Evolutionary conservation across 2,797 vertebrate species (phyloP).

Genomic region (Protonibea diacanthus): DNA sequence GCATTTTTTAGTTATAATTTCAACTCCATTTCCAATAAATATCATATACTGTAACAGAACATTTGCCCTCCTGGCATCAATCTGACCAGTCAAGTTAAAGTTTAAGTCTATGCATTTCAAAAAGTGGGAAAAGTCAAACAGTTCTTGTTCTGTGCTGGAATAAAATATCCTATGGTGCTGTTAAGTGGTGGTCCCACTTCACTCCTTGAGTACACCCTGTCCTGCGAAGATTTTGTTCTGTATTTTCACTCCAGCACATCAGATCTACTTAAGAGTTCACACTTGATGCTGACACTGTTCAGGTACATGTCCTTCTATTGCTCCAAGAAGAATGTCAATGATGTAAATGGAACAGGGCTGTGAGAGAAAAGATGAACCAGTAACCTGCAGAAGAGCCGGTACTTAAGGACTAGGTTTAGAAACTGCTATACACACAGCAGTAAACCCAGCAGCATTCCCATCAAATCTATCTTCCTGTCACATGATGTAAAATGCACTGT

Average conservation of each 20-base stretch:
- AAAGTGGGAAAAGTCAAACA: constrained; percentile 15
- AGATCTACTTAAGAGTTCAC: constrained; percentile 39
- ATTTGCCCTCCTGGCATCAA: not conserved
- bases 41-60: not conserved
- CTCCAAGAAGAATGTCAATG: constrained; percentile 4
- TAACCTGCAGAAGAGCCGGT: constrained; percentile 3
- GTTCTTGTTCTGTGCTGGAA: constrained; percentile 16
- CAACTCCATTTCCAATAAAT: constrained; percentile 1
- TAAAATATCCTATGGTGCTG: constrained; percentile 24
- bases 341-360: constrained; percentile 24
- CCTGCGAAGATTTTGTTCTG: constrained; percentile 38
- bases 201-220: constrained; percentile 39
- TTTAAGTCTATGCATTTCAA: not conserved
- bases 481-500: constrained; percentile 1
- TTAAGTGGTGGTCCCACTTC: constrained; percentile 28
- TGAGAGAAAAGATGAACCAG: constrained; percentile 2
- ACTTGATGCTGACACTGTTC: constrained; percentile 39
- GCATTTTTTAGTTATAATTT: not conserved
- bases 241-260: constrained; percentile 43
- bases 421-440: not conserved
- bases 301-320: constrained; percentile 27
- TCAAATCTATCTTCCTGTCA: not conserved
- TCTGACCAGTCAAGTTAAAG: not conserved
- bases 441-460: constrained; percentile 4
- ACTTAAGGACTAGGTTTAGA: constrained; percentile 19